Evolutionary conservation across 2,888 invertebrate species (phyloP), one percentile per base, ranked within the genome.

Genomic region (Heterodera filipjevi): DNA sequence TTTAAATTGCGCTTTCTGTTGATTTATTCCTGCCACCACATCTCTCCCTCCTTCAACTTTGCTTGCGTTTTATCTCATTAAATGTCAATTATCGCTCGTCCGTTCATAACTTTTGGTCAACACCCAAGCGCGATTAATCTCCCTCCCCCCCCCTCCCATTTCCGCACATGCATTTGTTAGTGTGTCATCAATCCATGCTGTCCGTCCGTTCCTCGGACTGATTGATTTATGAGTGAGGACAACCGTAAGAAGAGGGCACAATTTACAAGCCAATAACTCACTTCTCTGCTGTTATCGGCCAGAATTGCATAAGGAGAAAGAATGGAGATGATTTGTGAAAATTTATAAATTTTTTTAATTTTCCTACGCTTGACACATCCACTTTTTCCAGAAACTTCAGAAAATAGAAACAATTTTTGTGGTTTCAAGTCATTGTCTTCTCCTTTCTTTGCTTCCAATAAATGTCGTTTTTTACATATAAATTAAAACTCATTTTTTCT

Each of bases 101-200:
- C 53, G 8, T 35, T 22, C 71, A 71, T 72, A 72, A 72, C n/a
- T 46, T n/a, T 44, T 72, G 32, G 27, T 59, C 59, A 59, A 27
- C 59, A 27, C 59, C 27, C 59, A 22, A 27, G 59, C 59, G 59
- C 59, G 59, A 59, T 59, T 59, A 59, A 59, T 59, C n/a, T 27
- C 10, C 22, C 59, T 22, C 12, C 39, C 10, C 22, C 22, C 22
- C 27, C 59, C 16, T 12, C 39, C 39, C 39, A 6, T 12, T 39
- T 39, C 12, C 39, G 49, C 59, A 59, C 59, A 59, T 59, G 59
- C 59, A 59, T 59, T 27, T 59, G 59, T 59, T 6, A 10, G n/a
- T 59, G 27, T 59, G 59, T 59, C 59, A 59, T 59, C 59, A 59
- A 59, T 59, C 27, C 59, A n/a, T n/a, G n/a, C n/a, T n/a, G 22